phyloP scores from a whole-genome alignment of 1,140 invertebrate species.

The Carposina sasakii region DNA sequence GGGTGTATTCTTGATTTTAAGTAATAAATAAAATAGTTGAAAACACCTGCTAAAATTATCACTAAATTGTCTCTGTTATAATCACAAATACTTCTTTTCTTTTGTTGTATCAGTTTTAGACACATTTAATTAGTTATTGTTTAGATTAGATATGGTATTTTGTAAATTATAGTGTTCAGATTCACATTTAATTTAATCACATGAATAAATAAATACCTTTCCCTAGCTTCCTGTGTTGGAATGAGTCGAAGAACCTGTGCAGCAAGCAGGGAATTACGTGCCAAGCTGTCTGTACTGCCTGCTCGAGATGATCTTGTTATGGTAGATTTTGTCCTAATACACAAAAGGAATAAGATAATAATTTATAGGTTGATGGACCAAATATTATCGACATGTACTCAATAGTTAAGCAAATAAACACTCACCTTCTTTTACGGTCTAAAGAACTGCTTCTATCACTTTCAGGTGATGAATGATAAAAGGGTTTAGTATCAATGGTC shows the following conservation, averaged over 20 bases:
- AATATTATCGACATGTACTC: background rate
- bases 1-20: too few species aligned
- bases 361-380: background rate
- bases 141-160: too few species aligned
- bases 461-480: constrained; percentile 58
- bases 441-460: constrained; percentile 64
- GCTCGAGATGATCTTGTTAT: constrained; percentile 60
- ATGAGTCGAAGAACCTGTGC: constrained; percentile 86
- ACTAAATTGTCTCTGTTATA: too few species aligned
- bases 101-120: too few species aligned
- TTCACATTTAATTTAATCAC: too few species aligned
- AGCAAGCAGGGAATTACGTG: constrained; percentile 81
- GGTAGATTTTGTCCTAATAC: constrained; percentile 55
- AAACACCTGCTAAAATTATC: too few species aligned
- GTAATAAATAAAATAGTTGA: too few species aligned
- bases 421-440: constrained; percentile 62
- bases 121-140: too few species aligned
- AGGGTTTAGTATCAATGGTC: constrained; percentile 52
- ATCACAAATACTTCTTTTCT: too few species aligned
- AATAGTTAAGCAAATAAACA: background rate
- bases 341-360: constrained; percentile 14
- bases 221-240: constrained; percentile 83
- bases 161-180: too few species aligned
- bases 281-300: constrained; percentile 80
- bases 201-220: constrained; percentile 72